A percentile compares a stretch with the other conserved stretches of the same genome.
Conservation (phyloP, 1,140 invertebrate genomes). For the Euwallacea similis region DNA sequence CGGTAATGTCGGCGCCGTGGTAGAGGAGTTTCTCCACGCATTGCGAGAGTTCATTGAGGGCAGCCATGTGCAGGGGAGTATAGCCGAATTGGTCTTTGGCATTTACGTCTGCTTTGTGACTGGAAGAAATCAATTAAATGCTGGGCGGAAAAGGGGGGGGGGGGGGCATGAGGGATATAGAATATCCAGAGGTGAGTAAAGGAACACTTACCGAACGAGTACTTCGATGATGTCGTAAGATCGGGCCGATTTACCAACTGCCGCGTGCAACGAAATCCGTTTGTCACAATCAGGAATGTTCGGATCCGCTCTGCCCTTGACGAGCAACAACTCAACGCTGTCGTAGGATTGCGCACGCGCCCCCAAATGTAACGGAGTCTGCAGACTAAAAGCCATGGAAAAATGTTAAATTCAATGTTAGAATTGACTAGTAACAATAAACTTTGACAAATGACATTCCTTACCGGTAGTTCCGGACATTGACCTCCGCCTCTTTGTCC, state of each 20-base stretch:
- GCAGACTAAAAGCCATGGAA: constrained; percentile 54
- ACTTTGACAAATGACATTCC: background rate
- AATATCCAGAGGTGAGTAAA: background rate
- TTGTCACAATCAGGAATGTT: constrained; percentile 77
- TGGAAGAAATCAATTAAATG: constrained; percentile 40
- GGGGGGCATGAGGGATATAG: too few relatives aligned
- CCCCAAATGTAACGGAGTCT: constrained; percentile 77
- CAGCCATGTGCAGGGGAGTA: constrained; percentile 84
- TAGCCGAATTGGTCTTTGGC: constrained; percentile 86
- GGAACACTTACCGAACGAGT: constrained; percentile 56
- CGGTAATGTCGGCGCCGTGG: constrained; percentile 81
- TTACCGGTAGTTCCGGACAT: constrained; percentile 67
- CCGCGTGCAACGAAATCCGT: constrained; percentile 74
- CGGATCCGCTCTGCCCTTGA: constrained; percentile 71
- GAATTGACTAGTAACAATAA: too few relatives aligned
- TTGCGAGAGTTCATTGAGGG: constrained; percentile 79
- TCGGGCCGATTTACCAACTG: constrained; percentile 72
- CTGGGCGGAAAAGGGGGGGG: too few relatives aligned
- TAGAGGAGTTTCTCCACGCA: constrained; percentile 81
- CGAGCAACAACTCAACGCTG: constrained; percentile 72
- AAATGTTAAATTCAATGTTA: background rate
- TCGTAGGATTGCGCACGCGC: constrained; percentile 75
- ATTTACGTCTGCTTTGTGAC: constrained; percentile 80
- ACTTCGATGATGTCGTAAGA: constrained; percentile 76
- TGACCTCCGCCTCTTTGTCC: constrained; percentile 70